Base-by-base conservation (phyloP, 2,797 vertebrate species). In the Lepidocolaptes lacrymiger region DNA sequence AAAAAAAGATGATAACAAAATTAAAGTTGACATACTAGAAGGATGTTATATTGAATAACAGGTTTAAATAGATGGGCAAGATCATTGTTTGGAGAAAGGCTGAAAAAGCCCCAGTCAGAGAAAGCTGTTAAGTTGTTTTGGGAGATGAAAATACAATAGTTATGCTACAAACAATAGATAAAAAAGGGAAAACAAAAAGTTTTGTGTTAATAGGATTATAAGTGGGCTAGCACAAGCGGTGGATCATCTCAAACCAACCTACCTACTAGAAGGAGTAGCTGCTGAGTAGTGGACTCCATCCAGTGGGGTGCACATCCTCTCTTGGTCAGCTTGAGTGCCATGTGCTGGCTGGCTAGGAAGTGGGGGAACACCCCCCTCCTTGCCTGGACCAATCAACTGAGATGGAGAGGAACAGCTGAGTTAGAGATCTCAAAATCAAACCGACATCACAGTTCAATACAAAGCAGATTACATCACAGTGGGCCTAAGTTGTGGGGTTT, bases 261-360 rank as follows among this genome's bases (percentile, higher is more conserved):
- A 99, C 99, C 99, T 99, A 98, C 98, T 99, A 80, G 98, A 98
- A n/a, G 99, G 98, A 11, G 98, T 98, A 97, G 98, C 98, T 37
- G 98, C 96, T 74, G 96, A 92, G 16, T 98, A 98, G 85, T 98
- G 98, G 79, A 96, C 95, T 81, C 96, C 96, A 18, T 99, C 98
- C 46, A 97, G 85, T 55, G 98, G 88, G 89, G 91, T 98, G 92
- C 97, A 98, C 92, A 96, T 97, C 96, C 91, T 98, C 88, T 98
- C 98, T 66, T 98, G 98, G 74, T 99, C 98, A 76, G 98, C 98
- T 96, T 98, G 98, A 92, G 98, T 89, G n/a, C 98, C 99, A 2
- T 99, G 99, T 63, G 95, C 95, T 39, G 99, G 98, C 86, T 99
- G 99, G 93, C 90, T 95, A 16, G 98, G 98, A 91, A 96, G 76